Conservation (phyloP, 2,888 invertebrate genomes). For the Eupithecia dodoneata region DNA sequence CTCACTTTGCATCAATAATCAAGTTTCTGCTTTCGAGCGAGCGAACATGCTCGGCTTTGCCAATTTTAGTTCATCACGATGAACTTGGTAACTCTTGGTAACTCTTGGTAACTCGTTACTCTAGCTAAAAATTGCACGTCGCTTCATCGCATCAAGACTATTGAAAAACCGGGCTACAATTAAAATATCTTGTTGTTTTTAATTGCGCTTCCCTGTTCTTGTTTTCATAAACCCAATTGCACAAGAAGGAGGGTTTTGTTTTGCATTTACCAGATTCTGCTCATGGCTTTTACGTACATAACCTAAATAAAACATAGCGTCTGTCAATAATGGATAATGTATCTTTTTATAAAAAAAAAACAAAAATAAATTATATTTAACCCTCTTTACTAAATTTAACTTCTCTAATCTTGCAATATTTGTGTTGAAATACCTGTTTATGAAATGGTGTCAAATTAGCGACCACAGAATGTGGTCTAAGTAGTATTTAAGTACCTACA, state of each 20-base stretch:
- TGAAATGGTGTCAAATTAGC: neutral
- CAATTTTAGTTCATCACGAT: neutral
- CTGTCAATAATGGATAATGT: neutral
- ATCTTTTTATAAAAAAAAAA: neutral
- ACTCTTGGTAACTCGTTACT: too few relatives aligned
- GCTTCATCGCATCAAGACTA: neutral
- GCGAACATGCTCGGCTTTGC: neutral
- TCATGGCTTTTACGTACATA: neutral
- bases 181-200: neutral
- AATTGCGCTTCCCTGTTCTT: neutral
- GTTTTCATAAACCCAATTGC: too few relatives aligned
- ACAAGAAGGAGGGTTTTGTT: neutral
- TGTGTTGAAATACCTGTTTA: neutral
- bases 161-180: neutral
- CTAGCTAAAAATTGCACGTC: neutral
- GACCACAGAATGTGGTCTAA: neutral
- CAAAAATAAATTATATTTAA: neutral
- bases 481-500: neutral
- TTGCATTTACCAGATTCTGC: neutral
- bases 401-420: neutral
- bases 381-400: neutral
- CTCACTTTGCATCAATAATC: constrained; percentile 8
- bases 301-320: neutral
- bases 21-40: constrained; percentile 1
- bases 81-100: neutral